Base-by-base conservation (phyloP, 2,797 vertebrate genomes). In the Zalophus californianus region DNA sequence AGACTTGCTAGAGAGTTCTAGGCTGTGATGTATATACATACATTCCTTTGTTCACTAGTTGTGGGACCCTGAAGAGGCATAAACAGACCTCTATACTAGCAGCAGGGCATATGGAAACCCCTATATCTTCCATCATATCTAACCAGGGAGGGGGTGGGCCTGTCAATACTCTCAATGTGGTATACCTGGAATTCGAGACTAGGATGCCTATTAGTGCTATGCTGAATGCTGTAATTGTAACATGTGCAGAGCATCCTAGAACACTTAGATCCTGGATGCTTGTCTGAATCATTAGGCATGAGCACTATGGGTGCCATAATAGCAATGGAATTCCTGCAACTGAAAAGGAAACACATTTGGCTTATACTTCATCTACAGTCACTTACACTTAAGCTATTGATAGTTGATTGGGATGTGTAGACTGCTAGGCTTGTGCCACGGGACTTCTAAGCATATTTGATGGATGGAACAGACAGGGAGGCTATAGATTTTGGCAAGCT, bases 401-500 rank as follows among this genome's bases (percentile, higher is more conserved):
- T 98, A 98, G 97, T 97, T 98, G 98, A 98, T 98, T 98, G 98
- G 98, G 95, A 98, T 98, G 98, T 98, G 97, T 98, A 98, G 98
- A 97, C 95, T 97, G 91, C 96, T 99, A 98, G 98, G 96, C 97
- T 98, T 95, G 93, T 98, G 98, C 98, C 98, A 98, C 94, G 98
- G 97, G 97, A 97, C 97, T 98, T 98, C 98, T 97, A 98, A 98
- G 96, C 77, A 95, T 68, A 66, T 97, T 98, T 98, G 97, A 98
- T 97, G 97, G 97, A 98, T 98, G 97, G 98, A 98, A 97, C 94
- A 98, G 98, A 98, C 98, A 98, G 96, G 70, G 21, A 97, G 96
- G 95, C 97, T 98, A 97, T 98, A 98, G 98, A 98, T 98, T 98
- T 99, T 99, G 99, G 99, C 99, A 99, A 98, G 98, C 98, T 98